These are phyloP conservation scores for Melinaea marsaeus DNA, from an alignment of 2,888 invertebrate genomes.

Conservation along the genomic window DNA sequence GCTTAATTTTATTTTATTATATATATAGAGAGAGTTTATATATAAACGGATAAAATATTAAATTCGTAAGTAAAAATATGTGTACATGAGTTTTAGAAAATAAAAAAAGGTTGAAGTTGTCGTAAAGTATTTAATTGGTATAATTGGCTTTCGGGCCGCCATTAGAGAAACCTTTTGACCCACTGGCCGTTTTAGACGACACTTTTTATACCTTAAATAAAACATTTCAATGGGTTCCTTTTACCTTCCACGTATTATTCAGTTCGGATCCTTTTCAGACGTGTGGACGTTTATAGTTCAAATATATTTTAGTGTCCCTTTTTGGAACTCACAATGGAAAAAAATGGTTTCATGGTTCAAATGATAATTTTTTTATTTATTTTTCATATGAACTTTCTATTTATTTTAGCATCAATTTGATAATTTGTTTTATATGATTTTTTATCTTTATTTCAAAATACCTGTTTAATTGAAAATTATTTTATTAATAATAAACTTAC, in stretches of 20 bases:
- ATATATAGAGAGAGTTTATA: background rate
- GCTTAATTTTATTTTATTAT: background rate
- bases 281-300: conserved; percentile 46
- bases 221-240: conserved; percentile 54
- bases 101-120: conserved; percentile 37
- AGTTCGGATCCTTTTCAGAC: conserved; percentile 55
- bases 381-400: too few relatives aligned
- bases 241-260: conserved; percentile 62
- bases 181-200: conserved; percentile 45
- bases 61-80: background rate
- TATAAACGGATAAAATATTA: background rate
- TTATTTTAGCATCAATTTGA: too few relatives aligned
- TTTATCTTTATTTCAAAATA: too few relatives aligned
- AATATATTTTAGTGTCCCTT: conserved; percentile 30
- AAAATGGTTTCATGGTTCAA: too few relatives aligned
- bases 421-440: too few relatives aligned
- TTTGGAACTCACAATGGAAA: too few relatives aligned
- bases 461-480: too few relatives aligned
- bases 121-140: conserved; percentile 71
- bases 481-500: background rate
- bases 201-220: conserved; percentile 28
- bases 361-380: too few relatives aligned
- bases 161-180: conserved; percentile 58
- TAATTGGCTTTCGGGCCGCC: conserved; percentile 71
- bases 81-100: background rate